Evolutionary conservation across 1,140 invertebrate species (phyloP).

Genomic region (Sycophaga agraensis): DNA sequence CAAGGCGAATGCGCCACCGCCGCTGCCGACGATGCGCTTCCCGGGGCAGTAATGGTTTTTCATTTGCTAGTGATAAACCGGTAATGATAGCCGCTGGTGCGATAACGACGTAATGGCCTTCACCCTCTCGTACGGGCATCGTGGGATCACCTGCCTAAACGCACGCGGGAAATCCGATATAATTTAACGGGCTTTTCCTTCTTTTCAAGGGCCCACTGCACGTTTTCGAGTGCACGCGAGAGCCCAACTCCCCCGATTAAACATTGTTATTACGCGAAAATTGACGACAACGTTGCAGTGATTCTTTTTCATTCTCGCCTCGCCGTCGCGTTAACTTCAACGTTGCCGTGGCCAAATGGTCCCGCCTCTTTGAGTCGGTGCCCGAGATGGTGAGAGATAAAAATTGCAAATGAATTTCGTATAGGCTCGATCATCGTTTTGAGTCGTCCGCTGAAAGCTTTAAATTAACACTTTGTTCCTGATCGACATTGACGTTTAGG

Average conservation of each 20-base stretch:
- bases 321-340: too few species aligned
- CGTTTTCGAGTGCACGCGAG: background rate
- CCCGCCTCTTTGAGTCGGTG: background rate
- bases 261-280: slow-evolving; percentile 12
- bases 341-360: too few species aligned
- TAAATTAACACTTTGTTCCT: background rate
- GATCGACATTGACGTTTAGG: background rate
- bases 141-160: background rate
- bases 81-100: slow-evolving; percentile 10
- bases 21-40: too few species aligned
- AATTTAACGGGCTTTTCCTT: slow-evolving; percentile 1
- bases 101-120: slow-evolving; percentile 7
- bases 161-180: slow-evolving; percentile 8
- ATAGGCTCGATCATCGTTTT: too few species aligned
- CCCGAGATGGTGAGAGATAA: background rate
- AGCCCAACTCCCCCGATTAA: too few species aligned
- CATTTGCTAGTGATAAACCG: slow-evolving; percentile 16
- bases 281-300: background rate
- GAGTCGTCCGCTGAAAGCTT: background rate
- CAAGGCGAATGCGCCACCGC: too few species aligned
- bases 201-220: background rate
- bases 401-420: too few species aligned
- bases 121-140: background rate
- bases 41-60: slow-evolving; percentile 16
- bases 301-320: background rate